Evolutionary conservation across 1,140 invertebrate species (phyloP).

Genomic region (Megalonaias nervosa): DNA sequence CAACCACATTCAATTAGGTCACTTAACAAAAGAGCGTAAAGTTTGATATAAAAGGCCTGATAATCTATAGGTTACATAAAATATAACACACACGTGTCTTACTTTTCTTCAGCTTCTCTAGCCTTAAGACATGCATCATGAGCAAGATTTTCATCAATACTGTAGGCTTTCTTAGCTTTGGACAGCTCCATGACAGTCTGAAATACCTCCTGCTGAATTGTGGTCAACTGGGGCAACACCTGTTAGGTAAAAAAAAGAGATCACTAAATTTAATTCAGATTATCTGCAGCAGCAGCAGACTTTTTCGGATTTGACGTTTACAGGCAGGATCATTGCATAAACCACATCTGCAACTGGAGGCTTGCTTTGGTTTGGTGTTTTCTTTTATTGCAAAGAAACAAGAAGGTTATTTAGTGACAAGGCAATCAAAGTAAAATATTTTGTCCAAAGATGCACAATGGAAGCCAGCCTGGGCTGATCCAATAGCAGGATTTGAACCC

Average conservation of each 20-base stretch:
- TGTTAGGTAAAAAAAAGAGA: slow-evolving; percentile 63
- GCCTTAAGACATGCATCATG: slow-evolving; percentile 96
- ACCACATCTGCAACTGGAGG: no score
- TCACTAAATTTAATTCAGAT: no score
- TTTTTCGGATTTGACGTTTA: no score
- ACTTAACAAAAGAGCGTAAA: not conserved
- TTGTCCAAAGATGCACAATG: no score
- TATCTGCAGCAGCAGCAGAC: no score
- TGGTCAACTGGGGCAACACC: slow-evolving; percentile 87
- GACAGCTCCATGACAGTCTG: slow-evolving; percentile 92
- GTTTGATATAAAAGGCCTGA: not conserved
- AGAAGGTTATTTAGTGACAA: no score
- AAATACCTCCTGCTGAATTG: slow-evolving; percentile 89
- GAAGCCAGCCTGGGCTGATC: no score
- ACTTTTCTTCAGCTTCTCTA: slow-evolving; percentile 97
- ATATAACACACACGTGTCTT: slow-evolving; percentile 63
- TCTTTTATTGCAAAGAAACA: no score
- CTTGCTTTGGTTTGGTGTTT: no score
- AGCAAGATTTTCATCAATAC: slow-evolving; percentile 95
- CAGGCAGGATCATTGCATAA: no score
- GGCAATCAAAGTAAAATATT: no score
- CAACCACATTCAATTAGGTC: not conserved
- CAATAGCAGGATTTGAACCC: no score
- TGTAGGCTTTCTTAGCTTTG: slow-evolving; percentile 95
- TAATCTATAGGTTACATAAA: not conserved